Conservation (phyloP, 2,797 vertebrate genomes). For the Pelobates cultripes region DNA sequence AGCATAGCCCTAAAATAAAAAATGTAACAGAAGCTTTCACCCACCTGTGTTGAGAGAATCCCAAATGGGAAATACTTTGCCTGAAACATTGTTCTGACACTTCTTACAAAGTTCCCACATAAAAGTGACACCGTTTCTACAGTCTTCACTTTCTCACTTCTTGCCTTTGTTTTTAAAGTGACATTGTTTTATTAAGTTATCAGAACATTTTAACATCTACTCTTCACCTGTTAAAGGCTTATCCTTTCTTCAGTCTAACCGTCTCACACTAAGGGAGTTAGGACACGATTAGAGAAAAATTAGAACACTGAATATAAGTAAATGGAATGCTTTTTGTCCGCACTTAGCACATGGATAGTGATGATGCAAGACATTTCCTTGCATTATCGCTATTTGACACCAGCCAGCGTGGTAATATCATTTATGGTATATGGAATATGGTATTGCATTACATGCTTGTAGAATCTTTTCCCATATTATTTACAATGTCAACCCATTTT, state of each 20-base stretch:
- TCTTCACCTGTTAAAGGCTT: constrained; percentile 19
- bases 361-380: not conserved
- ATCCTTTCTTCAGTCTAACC: constrained; percentile 14
- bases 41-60: constrained; percentile 4
- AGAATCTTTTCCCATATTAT: not conserved
- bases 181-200: constrained; percentile 21
- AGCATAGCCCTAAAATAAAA: too few relatives aligned
- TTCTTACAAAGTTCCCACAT: constrained; percentile 42
- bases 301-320: too few relatives aligned
- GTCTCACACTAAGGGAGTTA: not conserved
- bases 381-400: not conserved
- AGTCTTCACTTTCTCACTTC: constrained; percentile 43
- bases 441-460: not conserved
- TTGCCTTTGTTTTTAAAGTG: constrained; percentile 46
- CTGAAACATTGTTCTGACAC: constrained; percentile 29
- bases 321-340: too few relatives aligned
- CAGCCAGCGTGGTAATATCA: not conserved
- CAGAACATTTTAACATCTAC: constrained; percentile 38
- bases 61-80: constrained; percentile 43
- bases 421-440: not conserved
- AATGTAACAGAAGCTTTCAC: not conserved
- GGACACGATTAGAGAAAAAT: too few relatives aligned
- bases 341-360: not conserved
- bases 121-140: constrained; percentile 36
- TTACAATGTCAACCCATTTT: not conserved